Conservation (phyloP, 2,113 vertebrate species). For the Hemicordylus capensis region DNA sequence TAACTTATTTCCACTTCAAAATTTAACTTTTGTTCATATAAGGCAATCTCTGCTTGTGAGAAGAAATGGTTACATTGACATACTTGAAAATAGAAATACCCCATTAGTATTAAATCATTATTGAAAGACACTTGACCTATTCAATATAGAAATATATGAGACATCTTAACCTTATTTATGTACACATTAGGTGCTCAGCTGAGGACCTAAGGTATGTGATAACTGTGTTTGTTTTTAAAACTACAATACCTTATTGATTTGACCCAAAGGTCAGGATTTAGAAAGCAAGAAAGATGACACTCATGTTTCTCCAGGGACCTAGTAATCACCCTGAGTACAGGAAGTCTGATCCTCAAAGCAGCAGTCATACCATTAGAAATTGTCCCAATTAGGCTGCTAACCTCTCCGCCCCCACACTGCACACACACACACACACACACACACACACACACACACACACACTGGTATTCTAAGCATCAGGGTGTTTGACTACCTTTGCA, state of each 20-base stretch:
- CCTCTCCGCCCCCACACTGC: neutral
- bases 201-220: neutral
- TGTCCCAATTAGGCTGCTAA: neutral
- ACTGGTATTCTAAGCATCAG: no score
- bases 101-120: neutral
- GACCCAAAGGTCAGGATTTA: slow-evolving; percentile 4
- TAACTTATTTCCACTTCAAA: neutral
- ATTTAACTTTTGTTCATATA: neutral
- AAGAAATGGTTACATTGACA: neutral
- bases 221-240: neutral
- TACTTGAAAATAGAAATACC: neutral
- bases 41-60: neutral
- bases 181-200: neutral
- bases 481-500: neutral
- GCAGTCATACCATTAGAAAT: neutral
- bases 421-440: neutral
- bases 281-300: neutral
- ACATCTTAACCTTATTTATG: neutral
- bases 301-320: neutral
- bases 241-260: slow-evolving; percentile 1
- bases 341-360: neutral
- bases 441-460: no score
- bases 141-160: neutral
- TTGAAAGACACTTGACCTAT: neutral
- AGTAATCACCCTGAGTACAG: neutral